Conservation (phyloP, 2,113 vertebrate genomes). For the human region DNA sequence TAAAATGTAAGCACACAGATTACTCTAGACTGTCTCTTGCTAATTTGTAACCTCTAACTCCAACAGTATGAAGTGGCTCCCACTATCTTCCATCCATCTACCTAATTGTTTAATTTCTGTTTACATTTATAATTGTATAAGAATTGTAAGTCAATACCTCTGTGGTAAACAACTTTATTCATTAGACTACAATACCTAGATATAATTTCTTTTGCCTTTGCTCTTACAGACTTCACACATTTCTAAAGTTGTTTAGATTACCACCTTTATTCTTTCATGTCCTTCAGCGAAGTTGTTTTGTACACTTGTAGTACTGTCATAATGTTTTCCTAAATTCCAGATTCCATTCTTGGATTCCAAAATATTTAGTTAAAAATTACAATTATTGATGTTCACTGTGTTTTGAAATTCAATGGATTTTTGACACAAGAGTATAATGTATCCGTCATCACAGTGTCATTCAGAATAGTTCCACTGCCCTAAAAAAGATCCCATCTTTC, state of each 20-base stretch:
- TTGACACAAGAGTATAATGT: not conserved
- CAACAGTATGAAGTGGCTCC: not conserved
- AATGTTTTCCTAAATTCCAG: not conserved
- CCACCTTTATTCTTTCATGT: not conserved
- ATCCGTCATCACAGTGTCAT: too few species aligned
- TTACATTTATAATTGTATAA: not conserved
- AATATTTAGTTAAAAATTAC: not conserved
- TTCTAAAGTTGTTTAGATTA: not conserved
- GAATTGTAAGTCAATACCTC: not conserved
- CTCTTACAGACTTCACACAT: not conserved
- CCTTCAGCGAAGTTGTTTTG: not conserved
- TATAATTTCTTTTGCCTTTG: not conserved
- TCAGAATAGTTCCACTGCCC: not conserved
- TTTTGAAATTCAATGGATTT: not conserved
- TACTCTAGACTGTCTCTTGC: not conserved
- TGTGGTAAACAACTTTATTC: not conserved
- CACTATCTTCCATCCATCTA: not conserved
- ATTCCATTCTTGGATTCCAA: not conserved
- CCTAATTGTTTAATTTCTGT: not conserved
- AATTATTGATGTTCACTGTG: not conserved
- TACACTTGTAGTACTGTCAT: not conserved
- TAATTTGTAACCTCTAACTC: not conserved
- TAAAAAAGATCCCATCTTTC: not conserved
- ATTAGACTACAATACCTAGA: not conserved
- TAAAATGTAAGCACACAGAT: not conserved